Evolutionary conservation across 2,113 vertebrate species (phyloP), one percentile per base, ranked within the genome.

Genomic region (Oxyura jamaicensis): DNA sequence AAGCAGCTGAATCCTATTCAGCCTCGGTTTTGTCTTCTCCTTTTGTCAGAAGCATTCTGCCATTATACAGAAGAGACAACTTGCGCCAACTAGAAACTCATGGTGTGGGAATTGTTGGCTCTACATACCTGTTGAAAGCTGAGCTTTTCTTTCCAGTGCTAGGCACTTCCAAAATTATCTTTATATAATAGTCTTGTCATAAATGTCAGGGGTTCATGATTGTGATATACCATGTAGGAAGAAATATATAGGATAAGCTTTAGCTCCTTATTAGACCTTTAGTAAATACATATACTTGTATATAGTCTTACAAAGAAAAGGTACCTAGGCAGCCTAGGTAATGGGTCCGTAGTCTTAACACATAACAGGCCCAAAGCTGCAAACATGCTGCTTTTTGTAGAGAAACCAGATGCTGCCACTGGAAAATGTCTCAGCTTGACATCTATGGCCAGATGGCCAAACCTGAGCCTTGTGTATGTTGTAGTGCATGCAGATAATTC

Each of bases 341-440:
- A 71, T 3, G 8, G 52, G 62, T 89, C 83, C 86, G 33, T 52
- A 90, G 53, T 63, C 52, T 33, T 36, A 46, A 44, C 13, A 15
- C 35, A 5, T 33, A 73, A 79, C 28, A 72, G 65, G 44, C 77
- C 58, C 62, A 97, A 88, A 97, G 69, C 83, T 92, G 87, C 78
- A 95, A 94, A 66, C 62, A 67, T 41, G 46, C 28, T 52, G 78
- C 17, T 83, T 93, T 95, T 91, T 88, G 83, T 77, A 73, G 72
- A 95, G 50, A 67, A 95, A 84, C 59, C 88, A 95, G 96, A 91
- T 97, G 93, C 78, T 63, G 77, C 79, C 68, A 69, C 83, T 95
- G 86, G 72, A 95, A 96, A 95, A 88, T 76, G 52, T 86, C 86
- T 95, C 92, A 48, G 83, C 75, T 89, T 92, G 91, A 86, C 89